These are phyloP conservation scores for Eumerus sabulonum DNA, from an alignment of 2,888 invertebrate genomes.

Conservation along the genomic window DNA sequence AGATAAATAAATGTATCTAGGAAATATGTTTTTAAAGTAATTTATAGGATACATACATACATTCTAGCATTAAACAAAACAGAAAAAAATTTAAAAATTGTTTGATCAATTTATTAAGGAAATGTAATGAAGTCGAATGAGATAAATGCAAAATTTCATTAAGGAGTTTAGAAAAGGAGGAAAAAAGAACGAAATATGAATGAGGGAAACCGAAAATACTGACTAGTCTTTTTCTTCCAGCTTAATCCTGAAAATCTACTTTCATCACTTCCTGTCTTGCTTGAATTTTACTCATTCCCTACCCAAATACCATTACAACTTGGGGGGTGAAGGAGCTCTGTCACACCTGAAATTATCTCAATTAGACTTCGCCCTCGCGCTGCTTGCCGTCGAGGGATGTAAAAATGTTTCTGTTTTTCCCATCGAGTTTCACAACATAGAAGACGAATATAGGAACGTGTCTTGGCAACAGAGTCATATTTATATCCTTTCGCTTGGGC, in stretches of 20 bases:
- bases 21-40: background rate
- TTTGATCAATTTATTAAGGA: conserved; percentile 14
- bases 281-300: conserved; percentile 18
- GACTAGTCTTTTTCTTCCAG: conserved; percentile 21
- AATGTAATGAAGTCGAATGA: conserved; percentile 30
- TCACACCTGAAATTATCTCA: conserved; percentile 43
- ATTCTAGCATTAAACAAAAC: conserved; percentile 41
- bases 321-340: conserved; percentile 2
- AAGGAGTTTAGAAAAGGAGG: background rate
- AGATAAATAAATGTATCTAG: conserved; percentile 1
- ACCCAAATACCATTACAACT: background rate
- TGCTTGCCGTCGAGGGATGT: conserved; percentile 4
- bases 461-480: conserved; percentile 47
- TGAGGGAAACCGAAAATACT: conserved; percentile 11
- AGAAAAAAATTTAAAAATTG: too few species aligned
- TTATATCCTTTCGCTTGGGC: conserved; percentile 30
- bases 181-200: conserved; percentile 1
- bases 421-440: conserved; percentile 25
- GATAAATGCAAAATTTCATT: conserved; percentile 21
- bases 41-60: conserved; percentile 40
- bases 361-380: conserved; percentile 37
- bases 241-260: conserved; percentile 19
- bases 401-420: conserved; percentile 1
- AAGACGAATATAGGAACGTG: conserved; percentile 17
- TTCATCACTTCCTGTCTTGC: conserved; percentile 1